These are phyloP conservation scores for Drosophila lacertosa DNA, from an alignment of 1,140 invertebrate species.

Conservation along the genomic window DNA sequence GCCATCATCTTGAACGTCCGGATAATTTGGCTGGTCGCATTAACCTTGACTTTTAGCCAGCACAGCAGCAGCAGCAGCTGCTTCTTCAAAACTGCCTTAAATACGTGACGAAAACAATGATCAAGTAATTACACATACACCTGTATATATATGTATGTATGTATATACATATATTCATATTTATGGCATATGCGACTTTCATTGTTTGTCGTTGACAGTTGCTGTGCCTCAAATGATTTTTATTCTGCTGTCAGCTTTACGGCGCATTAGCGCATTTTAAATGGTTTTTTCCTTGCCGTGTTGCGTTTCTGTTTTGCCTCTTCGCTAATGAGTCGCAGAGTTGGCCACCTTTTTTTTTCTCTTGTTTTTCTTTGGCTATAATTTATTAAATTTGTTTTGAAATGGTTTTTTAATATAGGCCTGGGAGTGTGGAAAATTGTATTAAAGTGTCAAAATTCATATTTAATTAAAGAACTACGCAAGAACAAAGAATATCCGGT, in stretches of 20 bases:
- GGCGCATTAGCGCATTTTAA: conserved; percentile 26
- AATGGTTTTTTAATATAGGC: conserved; percentile 52
- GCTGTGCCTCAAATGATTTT: conserved; percentile 4
- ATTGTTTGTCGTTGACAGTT: conserved; percentile 40
- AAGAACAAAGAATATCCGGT: too few species aligned
- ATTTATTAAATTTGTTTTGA: conserved; percentile 56
- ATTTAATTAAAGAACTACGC: too few species aligned
- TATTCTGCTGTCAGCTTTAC: conserved; percentile 47
- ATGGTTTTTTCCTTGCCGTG: conserved; percentile 12
- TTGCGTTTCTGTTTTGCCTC: background rate
- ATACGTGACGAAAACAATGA: conserved; percentile 66
- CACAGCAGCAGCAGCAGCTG: conserved; percentile 7
- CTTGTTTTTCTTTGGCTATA: too few species aligned
- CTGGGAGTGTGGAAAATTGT: background rate
- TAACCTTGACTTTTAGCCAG: conserved; percentile 68
- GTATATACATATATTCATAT: background rate
- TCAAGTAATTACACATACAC: conserved; percentile 57
- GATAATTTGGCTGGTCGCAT: conserved; percentile 25
- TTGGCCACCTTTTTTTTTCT: conserved; percentile 5
- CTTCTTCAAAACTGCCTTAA: conserved; percentile 50
- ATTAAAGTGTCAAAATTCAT: too few species aligned
- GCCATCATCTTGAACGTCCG: conserved; percentile 25
- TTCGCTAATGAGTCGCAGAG: background rate
- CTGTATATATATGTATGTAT: background rate
- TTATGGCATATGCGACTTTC: conserved; percentile 12